Conservation (phyloP, 53 echinoderm and acorn worm species). For the Crossaster papposus region DNA sequence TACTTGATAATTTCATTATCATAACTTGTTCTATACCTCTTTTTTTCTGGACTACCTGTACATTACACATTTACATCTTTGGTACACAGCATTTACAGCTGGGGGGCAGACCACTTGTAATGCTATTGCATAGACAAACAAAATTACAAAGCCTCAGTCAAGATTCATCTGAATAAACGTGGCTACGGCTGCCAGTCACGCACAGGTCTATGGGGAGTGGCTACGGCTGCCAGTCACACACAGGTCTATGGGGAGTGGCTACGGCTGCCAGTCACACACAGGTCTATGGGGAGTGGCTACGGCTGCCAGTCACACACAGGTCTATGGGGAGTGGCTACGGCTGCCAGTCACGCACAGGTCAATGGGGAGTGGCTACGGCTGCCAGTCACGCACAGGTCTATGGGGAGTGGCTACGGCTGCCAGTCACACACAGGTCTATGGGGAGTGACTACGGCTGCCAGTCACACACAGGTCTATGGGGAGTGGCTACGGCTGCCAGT, state of each 20-base stretch:
- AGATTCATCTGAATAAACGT: not conserved
- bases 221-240: too few relatives aligned
- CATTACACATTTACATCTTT: constrained; percentile 56
- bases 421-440: too few relatives aligned
- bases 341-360: too few relatives aligned
- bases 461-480: too few relatives aligned
- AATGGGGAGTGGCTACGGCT: too few relatives aligned
- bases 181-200: not conserved
- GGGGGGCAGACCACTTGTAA: constrained; percentile 1
- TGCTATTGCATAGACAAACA: constrained; percentile 65
- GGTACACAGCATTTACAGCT: constrained; percentile 42
- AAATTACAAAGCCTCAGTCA: constrained; percentile 48
- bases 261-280: not conserved
- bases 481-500: not conserved
- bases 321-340: too few relatives aligned
- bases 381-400: too few relatives aligned
- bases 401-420: not conserved
- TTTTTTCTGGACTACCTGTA: not conserved
- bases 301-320: too few relatives aligned
- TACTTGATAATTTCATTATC: constrained; percentile 43
- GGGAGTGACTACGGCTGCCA: too few relatives aligned
- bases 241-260: too few relatives aligned
- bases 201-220: too few relatives aligned
- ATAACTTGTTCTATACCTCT: not conserved
- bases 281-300: too few relatives aligned